Evolutionary conservation across 1,140 invertebrate species (phyloP), one percentile per base, ranked within the genome.

Genomic region (Bactericera cockerelli): DNA sequence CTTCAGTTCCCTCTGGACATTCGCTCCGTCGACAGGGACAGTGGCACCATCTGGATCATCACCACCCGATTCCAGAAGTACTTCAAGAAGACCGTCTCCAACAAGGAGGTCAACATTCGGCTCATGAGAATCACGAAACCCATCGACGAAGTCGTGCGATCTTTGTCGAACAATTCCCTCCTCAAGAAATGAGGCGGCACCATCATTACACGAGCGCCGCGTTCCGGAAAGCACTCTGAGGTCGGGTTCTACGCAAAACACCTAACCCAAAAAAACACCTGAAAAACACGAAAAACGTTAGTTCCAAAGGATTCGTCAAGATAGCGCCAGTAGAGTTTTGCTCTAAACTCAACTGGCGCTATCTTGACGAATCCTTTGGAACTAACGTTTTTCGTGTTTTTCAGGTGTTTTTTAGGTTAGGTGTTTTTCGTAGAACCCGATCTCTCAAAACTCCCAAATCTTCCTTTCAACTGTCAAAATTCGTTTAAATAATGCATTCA

Each of bases 1-100:
- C 69, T 88, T 6, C 86, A 89, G 71, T 87, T 88, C 67, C 75
- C 79, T 6, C 80, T 86, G 0, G 86, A 88, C 61, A 75, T 88
- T 24, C 69, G 79, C 59, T 81, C 79, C 70, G 76, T 75, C 0
- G 75, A 76, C 36, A 72, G 77, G 1, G 84, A 87, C 67, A 75
- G 76, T 8, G 79, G 79, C 2, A 76, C 76, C 16, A 67, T 88
- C 4, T 89, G 86, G 81, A 69, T 77, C 0, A 68, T 88, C 1
- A 77, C 81, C 1, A 80, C 82, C 0, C 77, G 82, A 57, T 86
- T 88, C 71, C 86, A 89, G 63, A 86, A 84, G 59, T 87, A 81
- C 72, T 87, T 87, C 72, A 70, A 76, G 26, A 76, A 76, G 63
- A 77, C 78, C 49, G 70, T 84, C 1, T 75, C 76, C 63, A 59